Evolutionary conservation across 64 coral and sea anemone genomes (phyloP).

Genomic region (Stichodactyla mertensii): DNA sequence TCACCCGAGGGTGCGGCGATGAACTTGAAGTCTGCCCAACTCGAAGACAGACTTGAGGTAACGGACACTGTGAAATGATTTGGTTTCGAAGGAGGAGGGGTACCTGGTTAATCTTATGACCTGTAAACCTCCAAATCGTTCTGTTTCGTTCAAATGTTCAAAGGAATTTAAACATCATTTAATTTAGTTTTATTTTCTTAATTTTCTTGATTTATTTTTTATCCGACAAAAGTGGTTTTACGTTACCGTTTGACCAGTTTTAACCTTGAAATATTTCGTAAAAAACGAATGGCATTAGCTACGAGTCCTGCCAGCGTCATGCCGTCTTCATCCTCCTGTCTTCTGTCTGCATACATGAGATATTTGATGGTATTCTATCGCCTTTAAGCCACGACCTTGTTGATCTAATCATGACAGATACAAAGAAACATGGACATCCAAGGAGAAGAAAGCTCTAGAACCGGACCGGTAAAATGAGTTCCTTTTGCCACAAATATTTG

Average conservation of each 20-base stretch:
- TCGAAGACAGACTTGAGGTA: background rate
- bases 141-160: background rate
- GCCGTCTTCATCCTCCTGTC: background rate
- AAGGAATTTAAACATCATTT: too few species aligned
- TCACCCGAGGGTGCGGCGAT: background rate
- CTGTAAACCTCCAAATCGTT: background rate
- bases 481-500: background rate
- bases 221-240: too few species aligned
- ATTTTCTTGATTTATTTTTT: background rate
- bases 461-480: background rate
- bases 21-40: background rate
- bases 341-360: background rate
- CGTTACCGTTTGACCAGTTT: background rate
- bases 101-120: background rate
- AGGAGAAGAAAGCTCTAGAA: background rate
- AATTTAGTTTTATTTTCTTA: background rate
- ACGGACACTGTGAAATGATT: background rate
- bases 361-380: background rate
- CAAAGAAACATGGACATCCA: background rate
- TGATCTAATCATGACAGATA: background rate
- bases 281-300: background rate
- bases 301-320: background rate
- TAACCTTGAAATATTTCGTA: background rate
- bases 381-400: background rate
- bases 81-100: background rate